These are phyloP conservation scores for Antheraea yamamai DNA, from an alignment of 2,888 invertebrate genomes.

Conservation along the genomic window DNA sequence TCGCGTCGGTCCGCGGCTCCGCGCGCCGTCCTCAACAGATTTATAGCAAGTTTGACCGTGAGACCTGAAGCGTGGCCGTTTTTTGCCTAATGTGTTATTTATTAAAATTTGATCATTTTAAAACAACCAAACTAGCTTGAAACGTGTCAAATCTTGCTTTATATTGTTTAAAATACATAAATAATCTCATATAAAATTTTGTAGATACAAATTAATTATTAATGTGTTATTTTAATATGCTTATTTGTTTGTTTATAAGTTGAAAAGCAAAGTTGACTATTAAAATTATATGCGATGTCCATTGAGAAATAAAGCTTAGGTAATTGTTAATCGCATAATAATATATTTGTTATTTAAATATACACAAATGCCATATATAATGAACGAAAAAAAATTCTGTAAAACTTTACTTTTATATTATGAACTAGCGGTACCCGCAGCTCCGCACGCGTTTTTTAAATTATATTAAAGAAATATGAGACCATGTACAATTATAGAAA, in stretches of 20 bases:
- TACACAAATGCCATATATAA: too few relatives aligned
- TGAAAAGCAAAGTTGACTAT: neutral
- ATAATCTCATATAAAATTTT: constrained; percentile 39
- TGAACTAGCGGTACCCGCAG: too few relatives aligned
- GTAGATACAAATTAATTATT: neutral
- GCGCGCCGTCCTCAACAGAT: constrained; percentile 64
- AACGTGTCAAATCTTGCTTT: constrained; percentile 59
- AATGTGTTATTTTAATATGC: neutral
- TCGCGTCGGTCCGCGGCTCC: constrained; percentile 52
- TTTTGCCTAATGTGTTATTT: constrained; percentile 78
- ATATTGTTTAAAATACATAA: constrained; percentile 56
- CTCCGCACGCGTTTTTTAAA: too few relatives aligned
- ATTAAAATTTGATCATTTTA: constrained; percentile 73
- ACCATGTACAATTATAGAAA: too few relatives aligned
- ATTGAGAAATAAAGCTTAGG: too few relatives aligned
- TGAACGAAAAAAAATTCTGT: too few relatives aligned
- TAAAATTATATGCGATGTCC: neutral
- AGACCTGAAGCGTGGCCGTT: constrained; percentile 74
- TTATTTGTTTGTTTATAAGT: neutral
- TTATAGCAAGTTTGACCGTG: constrained; percentile 79
- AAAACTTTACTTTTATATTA: too few relatives aligned
- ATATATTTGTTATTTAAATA: too few relatives aligned
- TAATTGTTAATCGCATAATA: too few relatives aligned
- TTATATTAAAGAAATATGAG: too few relatives aligned
- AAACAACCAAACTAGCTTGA: constrained; percentile 63